Base-by-base conservation (phyloP, 1,140 invertebrate species). In the Calosoma granatense region DNA sequence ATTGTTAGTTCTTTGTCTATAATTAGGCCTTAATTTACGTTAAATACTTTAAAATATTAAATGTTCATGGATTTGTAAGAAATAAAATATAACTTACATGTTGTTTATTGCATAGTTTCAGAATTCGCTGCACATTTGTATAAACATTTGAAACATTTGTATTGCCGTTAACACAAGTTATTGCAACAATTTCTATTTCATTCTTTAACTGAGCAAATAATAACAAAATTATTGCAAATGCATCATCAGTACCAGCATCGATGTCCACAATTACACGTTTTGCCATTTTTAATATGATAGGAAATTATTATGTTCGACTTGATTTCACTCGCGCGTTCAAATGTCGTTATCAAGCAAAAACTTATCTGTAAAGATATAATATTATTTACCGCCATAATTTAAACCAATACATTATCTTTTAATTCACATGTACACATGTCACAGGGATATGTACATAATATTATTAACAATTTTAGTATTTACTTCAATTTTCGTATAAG, bases 231-330 rank as follows among this genome's bases (percentile, higher is more conserved):
- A 86, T 61, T 0, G 82, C 82, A 63, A 81, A 73, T 17, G 81
- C 82, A 72, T 86, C 84, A 63, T 86, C 84, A 15, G 76, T 74
- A 0, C 83, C 83, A 19, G 78, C 74, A 67, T 86, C 83, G 30
- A 78, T 77, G 61, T 86, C 83, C 14, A 84, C 66, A 51, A 86
- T 77, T 17, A 81, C 71, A 17, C 39, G 58, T 60, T 58, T 54
- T 14, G 22, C 9, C 19, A 19, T 47, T n/a, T 39, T 39, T 21
- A 55, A 15, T 6, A 55, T 36, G 19, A 53, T 39, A 55, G 6
- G 6, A 36, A 36, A n/a, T 36, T 6, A 36, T 36, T 9, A 36
- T 36, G 6, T 36, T 9, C 26, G 26, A 36, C 6, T n/a, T n/a
- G n/a, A n/a, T n/a, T n/a, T n/a, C n/a, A n/a, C n/a, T n/a, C n/a